phyloP scores from a whole-genome alignment of 2,113 vertebrate genomes.

The Oxyruncus cristatus region DNA sequence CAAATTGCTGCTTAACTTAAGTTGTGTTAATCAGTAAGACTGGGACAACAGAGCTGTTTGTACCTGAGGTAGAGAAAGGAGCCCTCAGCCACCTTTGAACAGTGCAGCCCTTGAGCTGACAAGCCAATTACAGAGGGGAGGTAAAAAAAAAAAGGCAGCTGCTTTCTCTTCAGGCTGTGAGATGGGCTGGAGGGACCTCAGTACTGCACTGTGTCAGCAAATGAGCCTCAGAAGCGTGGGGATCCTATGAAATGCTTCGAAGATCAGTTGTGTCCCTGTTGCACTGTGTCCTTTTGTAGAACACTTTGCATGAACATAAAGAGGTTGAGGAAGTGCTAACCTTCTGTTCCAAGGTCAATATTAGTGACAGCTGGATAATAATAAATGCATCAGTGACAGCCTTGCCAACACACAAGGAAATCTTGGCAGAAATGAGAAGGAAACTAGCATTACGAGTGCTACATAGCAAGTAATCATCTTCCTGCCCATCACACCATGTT shows the following conservation, averaged over 20 bases:
- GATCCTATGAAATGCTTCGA: background rate
- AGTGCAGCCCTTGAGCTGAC: background rate
- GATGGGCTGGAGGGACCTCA: background rate
- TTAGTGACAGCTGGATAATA: background rate
- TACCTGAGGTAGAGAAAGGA: background rate
- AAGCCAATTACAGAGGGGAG: accelerated
- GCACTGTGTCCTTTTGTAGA: background rate
- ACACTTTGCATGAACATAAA: background rate
- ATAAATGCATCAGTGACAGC: background rate
- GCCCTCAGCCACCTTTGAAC: background rate
- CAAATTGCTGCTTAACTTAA: background rate
- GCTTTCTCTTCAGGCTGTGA: background rate
- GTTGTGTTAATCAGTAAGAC: background rate
- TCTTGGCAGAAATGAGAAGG: accelerated
- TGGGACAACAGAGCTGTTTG: background rate
- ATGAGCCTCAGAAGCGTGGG: background rate
- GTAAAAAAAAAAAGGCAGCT: background rate
- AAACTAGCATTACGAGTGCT: background rate
- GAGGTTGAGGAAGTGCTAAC: background rate
- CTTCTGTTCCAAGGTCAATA: background rate
- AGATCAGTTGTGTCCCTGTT: background rate
- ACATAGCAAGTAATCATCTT: background rate
- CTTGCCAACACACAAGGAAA: background rate
- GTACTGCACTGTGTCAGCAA: background rate
- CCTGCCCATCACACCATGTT: background rate